Conservation (phyloP, 2,113 vertebrate species). For the Ammospiza nelsoni region DNA sequence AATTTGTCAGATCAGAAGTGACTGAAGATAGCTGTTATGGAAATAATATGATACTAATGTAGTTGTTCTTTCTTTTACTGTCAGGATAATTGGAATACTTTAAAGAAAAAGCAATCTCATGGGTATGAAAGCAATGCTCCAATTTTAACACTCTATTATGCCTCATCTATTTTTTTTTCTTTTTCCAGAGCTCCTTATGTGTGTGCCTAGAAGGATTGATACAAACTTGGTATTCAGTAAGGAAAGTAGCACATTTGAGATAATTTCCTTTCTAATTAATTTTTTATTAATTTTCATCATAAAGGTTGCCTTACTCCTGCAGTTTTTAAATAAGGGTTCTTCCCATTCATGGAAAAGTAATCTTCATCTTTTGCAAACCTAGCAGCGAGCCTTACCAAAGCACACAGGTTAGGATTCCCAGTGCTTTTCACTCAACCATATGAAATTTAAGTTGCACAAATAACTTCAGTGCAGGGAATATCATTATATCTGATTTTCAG, state of each 20-base stretch:
- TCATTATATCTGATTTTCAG: neutral
- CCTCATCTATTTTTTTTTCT: neutral
- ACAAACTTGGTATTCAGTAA: neutral
- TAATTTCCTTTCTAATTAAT: neutral
- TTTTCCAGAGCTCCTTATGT: conserved; percentile 13
- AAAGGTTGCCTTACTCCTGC: neutral
- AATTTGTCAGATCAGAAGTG: conserved; percentile 27
- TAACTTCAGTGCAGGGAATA: neutral
- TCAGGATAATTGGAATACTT: conserved; percentile 66
- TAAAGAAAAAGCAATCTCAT: conserved; percentile 51
- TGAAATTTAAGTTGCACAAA: neutral
- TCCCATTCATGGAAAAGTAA: neutral
- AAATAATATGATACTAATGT: conserved; percentile 58
- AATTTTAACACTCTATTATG: conserved; percentile 14
- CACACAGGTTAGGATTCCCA: neutral
- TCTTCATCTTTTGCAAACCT: neutral
- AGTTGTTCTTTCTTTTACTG: conserved; percentile 34
- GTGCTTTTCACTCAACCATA: neutral
- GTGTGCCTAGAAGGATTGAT: conserved; percentile 25
- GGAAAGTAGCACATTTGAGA: neutral
- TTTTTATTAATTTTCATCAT: neutral
- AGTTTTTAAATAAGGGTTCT: neutral
- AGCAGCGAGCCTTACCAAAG: neutral
- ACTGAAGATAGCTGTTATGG: conserved; percentile 35
- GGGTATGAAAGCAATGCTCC: neutral